Evolutionary conservation across 2,113 vertebrate species (phyloP).

Genomic region (Peromyscus leucopus): DNA sequence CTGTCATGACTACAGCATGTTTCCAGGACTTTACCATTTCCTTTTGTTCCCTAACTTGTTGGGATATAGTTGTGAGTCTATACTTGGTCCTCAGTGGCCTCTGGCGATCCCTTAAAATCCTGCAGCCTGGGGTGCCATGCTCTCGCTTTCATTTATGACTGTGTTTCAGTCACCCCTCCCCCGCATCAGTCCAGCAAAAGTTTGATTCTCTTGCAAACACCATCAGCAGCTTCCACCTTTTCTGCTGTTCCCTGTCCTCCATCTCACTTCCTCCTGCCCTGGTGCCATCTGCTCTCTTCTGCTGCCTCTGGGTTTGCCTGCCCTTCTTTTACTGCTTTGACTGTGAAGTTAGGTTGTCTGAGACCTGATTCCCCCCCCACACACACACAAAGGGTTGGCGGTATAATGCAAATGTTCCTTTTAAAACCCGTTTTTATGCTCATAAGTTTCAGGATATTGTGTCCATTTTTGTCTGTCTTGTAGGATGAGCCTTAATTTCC

Average conservation of each 20-base stretch:
- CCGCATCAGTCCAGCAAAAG: background rate
- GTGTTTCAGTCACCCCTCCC: background rate
- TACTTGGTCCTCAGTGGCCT: background rate
- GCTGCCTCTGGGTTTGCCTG: background rate
- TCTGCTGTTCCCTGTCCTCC: background rate
- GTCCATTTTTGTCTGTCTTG: background rate
- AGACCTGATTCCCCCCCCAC: background rate
- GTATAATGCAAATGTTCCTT: background rate
- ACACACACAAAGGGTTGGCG: background rate
- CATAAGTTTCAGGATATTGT: background rate
- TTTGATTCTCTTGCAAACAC: background rate
- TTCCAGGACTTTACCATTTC: background rate
- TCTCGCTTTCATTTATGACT: background rate
- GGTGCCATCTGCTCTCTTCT: background rate
- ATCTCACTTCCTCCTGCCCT: background rate
- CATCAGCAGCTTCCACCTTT: background rate
- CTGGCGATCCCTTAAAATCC: background rate
- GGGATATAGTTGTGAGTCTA: background rate
- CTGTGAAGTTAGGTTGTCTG: background rate
- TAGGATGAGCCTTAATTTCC: background rate
- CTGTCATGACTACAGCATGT: background rate
- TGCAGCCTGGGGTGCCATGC: background rate
- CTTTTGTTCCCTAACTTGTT: background rate
- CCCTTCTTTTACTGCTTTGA: background rate
- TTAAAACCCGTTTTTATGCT: background rate